Evolutionary conservation across 1,140 invertebrate genomes (phyloP).

Genomic region (Papilio polyxenes): DNA sequence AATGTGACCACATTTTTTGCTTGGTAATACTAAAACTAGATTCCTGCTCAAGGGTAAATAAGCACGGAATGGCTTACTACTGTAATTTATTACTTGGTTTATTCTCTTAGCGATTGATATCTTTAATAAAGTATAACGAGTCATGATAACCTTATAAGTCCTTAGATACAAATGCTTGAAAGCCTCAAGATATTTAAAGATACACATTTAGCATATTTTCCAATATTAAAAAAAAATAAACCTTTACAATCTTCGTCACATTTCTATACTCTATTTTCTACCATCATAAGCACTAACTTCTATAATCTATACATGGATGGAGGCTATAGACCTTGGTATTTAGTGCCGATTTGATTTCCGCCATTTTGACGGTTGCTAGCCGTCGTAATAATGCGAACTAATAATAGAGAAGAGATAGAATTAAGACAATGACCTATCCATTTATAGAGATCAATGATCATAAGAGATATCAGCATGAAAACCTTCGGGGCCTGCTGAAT

Average conservation of each 20-base stretch:
- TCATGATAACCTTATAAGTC: not conserved
- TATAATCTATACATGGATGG: conserved; percentile 38
- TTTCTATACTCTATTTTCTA: not conserved
- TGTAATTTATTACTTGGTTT: not conserved
- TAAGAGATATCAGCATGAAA: conserved; percentile 90
- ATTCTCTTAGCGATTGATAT: no score
- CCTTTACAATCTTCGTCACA: not conserved
- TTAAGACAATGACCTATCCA: no score
- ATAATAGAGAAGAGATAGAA: no score
- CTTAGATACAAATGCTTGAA: not conserved
- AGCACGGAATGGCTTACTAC: not conserved
- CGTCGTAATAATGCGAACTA: no score
- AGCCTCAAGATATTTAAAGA: not conserved
- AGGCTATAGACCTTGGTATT: no score
- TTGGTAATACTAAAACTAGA: not conserved
- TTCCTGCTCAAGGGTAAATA: not conserved
- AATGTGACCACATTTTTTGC: not conserved
- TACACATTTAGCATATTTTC: not conserved
- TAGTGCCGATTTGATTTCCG: no score
- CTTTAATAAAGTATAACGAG: not conserved
- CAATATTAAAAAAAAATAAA: not conserved
- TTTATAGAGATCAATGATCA: conserved; percentile 7
- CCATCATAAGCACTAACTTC: conserved; percentile 58
- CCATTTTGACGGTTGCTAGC: no score
- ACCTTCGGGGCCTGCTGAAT: conserved; percentile 87